Conservation (phyloP, 2,113 vertebrate species). For the Ancistrus triradiatus region DNA sequence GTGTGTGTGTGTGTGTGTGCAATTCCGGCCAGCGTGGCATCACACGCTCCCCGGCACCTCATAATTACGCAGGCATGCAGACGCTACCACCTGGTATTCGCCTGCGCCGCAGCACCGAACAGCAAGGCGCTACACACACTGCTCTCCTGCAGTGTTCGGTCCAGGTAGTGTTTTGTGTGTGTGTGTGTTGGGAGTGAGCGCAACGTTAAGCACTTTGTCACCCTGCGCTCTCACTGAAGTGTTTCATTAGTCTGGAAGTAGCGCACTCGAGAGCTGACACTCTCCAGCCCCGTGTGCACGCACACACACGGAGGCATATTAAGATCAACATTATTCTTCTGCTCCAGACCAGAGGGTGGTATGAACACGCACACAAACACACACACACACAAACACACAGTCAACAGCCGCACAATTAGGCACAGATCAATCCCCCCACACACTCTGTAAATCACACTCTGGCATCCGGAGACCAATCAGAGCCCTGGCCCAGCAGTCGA, state of each 20-base stretch:
- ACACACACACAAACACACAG: conserved; percentile 20
- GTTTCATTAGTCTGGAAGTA: conserved; percentile 68
- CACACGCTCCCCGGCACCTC: conserved; percentile 40
- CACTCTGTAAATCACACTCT: conserved; percentile 69
- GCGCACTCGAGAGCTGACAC: conserved; percentile 54
- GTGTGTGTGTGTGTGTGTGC: conserved; percentile 25
- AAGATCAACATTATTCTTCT: conserved; percentile 45
- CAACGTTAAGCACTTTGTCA: conserved; percentile 47
- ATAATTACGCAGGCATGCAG: conserved; percentile 47
- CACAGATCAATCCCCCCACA: conserved; percentile 64
- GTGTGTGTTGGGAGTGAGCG: conserved; percentile 5
- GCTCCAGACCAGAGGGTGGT: conserved; percentile 47
- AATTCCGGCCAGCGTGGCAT: conserved; percentile 40
- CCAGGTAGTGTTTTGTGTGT: not conserved
- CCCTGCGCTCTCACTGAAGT: conserved; percentile 56
- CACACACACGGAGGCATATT: conserved; percentile 50
- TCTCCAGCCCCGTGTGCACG: conserved; percentile 40
- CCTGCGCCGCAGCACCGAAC: conserved; percentile 12
- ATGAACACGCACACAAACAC: conserved; percentile 19
- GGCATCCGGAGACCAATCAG: conserved; percentile 44
- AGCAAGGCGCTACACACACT: conserved; percentile 6
- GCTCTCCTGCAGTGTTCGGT: not conserved
- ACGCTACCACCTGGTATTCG: conserved; percentile 28
- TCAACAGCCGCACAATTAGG: conserved; percentile 51
- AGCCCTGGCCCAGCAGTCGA: conserved; percentile 48